Percentiles rank a stretch among this genome's conserved stretches.
Evolutionary conservation across 2,888 invertebrate genomes (phyloP).

Genomic region (Hirtodrosophila trivittata): DNA sequence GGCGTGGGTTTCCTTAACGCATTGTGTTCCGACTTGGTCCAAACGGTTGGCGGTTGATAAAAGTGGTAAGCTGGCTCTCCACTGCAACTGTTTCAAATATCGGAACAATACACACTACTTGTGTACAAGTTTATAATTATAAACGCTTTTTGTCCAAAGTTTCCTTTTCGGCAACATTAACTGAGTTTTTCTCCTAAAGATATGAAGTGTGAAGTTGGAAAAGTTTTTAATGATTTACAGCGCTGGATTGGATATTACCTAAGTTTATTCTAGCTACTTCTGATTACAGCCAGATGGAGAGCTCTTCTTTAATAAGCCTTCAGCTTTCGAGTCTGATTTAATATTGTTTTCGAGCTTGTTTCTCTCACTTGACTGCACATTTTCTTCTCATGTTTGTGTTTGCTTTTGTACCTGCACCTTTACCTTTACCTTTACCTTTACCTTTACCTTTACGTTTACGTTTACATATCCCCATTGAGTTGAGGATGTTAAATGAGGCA

Average conservation of each 20-base stretch:
- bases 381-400: not conserved
- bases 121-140: conserved; percentile 53
- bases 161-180: conserved; percentile 40
- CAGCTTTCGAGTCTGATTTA: too few relatives aligned
- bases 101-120: conserved; percentile 11
- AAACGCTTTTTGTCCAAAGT: conserved; percentile 40
- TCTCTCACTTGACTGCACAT: too few relatives aligned
- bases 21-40: conserved; percentile 38
- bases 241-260: not conserved
- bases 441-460: too few relatives aligned
- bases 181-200: conserved; percentile 14
- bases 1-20: conserved; percentile 46
- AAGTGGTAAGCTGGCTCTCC: conserved; percentile 37
- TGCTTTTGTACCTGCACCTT: not conserved
- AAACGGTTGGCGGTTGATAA: conserved; percentile 23
- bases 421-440: not conserved
- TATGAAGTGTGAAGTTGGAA: conserved; percentile 27
- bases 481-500: conserved; percentile 39
- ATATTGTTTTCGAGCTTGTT: too few relatives aligned
- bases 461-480: too few relatives aligned
- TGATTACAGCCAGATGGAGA: too few relatives aligned
- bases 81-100: conserved; percentile 34
- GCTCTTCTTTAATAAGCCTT: too few relatives aligned
- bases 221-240: conserved; percentile 28
- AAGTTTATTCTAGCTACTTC: too few relatives aligned